These are phyloP conservation scores for Cecidostiba fungosa DNA, from an alignment of 2,888 invertebrate species.

Conservation along the genomic window DNA sequence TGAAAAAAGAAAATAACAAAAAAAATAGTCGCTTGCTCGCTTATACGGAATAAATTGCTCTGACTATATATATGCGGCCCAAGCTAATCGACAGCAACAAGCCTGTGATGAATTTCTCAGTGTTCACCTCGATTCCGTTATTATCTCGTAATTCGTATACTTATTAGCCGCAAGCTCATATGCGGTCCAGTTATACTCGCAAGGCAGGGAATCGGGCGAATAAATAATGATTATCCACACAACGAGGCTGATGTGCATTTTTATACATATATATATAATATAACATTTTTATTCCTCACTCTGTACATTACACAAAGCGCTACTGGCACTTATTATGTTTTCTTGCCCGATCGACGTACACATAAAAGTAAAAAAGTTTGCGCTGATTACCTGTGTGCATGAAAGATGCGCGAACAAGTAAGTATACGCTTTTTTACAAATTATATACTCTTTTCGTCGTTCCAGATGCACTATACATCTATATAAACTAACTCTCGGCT, in stretches of 20 bases:
- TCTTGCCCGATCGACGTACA: background rate
- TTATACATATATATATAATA: constrained; percentile 10
- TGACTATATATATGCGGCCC: background rate
- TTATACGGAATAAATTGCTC: constrained; percentile 50
- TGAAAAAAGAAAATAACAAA: background rate
- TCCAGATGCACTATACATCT: background rate
- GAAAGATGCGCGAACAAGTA: background rate
- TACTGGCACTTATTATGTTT: constrained; percentile 37
- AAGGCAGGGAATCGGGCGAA: background rate
- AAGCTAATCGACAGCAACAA: constrained; percentile 24
- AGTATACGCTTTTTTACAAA: constrained; percentile 10
- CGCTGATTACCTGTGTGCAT: background rate
- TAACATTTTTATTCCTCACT: constrained; percentile 32
- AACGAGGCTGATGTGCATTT: background rate
- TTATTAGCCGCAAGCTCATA: background rate
- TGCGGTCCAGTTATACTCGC: background rate
- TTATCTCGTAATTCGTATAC: constrained; percentile 15
- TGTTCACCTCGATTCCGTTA: background rate
- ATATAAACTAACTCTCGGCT: background rate
- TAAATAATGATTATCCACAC: background rate
- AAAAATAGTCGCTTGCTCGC: constrained; percentile 6
- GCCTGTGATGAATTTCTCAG: constrained; percentile 35
- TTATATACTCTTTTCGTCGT: background rate
- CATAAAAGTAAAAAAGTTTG: constrained; percentile 25
- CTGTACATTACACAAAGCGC: constrained; percentile 34